These are phyloP conservation scores for Habrosyne pyritoides DNA, from an alignment of 2,888 invertebrate genomes.

Conservation along the genomic window DNA sequence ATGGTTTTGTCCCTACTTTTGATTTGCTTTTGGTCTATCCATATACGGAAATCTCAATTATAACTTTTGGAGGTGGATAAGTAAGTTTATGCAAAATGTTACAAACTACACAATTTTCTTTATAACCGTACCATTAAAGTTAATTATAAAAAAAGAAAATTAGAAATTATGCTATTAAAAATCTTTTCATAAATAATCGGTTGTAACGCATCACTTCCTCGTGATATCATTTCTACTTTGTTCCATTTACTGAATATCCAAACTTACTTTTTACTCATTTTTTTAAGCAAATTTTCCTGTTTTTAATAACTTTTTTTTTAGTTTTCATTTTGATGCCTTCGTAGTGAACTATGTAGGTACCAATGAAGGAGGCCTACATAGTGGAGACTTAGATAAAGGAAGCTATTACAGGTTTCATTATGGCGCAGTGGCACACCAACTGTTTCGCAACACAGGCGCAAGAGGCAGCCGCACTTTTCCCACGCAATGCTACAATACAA, in stretches of 20 bases:
- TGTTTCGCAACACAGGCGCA: conserved; percentile 2
- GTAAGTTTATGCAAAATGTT: too few species aligned
- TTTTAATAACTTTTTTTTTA: too few species aligned
- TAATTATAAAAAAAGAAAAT: neutral
- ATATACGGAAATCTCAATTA: too few species aligned
- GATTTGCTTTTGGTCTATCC: too few species aligned
- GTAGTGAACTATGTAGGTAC: neutral
- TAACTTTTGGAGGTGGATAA: too few species aligned
- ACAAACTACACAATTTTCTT: neutral
- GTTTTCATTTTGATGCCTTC: neutral
- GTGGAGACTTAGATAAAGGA: conserved; percentile 41
- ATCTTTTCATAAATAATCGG: neutral
- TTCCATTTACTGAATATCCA: neutral
- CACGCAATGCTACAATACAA: conserved; percentile 1
- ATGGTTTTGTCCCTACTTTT: too few species aligned
- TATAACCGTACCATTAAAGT: neutral
- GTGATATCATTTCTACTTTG: neutral
- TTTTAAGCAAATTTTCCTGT: too few species aligned
- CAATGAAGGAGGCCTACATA: neutral
- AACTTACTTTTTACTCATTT: too few species aligned
- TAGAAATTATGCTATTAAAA: neutral
- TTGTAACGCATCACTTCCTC: neutral
- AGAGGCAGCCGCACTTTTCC: neutral
- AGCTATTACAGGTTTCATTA: conserved; percentile 45
- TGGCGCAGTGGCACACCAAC: conserved; percentile 32